These are phyloP conservation scores for Antedon mediterranea DNA, from an alignment of 53 echinoderm and acorn worm species.

Conservation along the genomic window DNA sequence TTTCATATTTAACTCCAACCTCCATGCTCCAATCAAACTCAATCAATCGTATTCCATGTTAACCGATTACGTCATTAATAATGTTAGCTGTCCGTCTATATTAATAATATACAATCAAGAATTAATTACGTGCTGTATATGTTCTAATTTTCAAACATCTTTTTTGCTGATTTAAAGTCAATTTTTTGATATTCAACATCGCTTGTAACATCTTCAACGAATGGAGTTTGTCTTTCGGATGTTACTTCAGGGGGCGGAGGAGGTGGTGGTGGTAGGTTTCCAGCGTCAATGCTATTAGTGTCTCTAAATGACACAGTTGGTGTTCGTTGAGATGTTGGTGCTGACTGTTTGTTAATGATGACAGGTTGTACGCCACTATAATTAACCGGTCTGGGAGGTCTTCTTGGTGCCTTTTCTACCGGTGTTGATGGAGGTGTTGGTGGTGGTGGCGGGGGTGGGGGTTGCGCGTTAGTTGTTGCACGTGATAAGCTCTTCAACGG, in stretches of 20 bases:
- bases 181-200: conserved; percentile 42
- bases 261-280: conserved; percentile 23
- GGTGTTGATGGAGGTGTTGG: background rate
- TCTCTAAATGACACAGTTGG: background rate
- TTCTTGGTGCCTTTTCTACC: background rate
- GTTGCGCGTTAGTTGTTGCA: background rate
- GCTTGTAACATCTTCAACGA: conserved; percentile 76
- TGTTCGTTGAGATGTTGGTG: background rate
- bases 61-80: no score
- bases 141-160: background rate
- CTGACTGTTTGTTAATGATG: background rate
- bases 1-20: no score
- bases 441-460: background rate
- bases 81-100: no score
- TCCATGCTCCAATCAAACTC: no score
- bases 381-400: background rate
- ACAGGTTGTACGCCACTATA: background rate
- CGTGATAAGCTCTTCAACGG: background rate
- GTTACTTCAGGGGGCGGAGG: background rate
- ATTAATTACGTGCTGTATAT: background rate
- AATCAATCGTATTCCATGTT: no score
- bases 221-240: conserved; percentile 18
- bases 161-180: background rate
- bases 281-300: conserved; percentile 21
- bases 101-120: no score